Conservation (phyloP, 2,797 vertebrate genomes). For the Otolemur crassicaudatus region DNA sequence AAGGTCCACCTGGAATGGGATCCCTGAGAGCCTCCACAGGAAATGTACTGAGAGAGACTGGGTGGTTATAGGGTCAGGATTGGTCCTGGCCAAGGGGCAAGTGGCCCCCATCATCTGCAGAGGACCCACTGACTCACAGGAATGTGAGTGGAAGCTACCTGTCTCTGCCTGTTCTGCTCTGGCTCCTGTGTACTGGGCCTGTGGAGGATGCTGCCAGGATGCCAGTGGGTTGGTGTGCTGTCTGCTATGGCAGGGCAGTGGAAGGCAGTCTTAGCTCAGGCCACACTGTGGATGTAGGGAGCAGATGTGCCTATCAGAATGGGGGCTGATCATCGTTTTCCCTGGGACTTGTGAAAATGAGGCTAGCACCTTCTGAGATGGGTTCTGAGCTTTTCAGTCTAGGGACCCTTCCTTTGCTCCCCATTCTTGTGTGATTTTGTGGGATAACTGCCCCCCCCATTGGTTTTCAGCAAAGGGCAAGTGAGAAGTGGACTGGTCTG, state of each 20-base stretch:
- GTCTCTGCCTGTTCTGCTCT: background rate
- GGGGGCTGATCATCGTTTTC: background rate
- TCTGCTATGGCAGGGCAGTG: background rate
- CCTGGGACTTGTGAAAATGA: background rate
- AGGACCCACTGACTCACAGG: background rate
- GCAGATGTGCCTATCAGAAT: background rate
- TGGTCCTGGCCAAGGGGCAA: background rate
- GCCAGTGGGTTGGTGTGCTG: background rate
- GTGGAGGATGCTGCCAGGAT: background rate
- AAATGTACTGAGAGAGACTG: background rate
- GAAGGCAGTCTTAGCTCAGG: background rate
- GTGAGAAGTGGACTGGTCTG: background rate
- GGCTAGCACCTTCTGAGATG: background rate
- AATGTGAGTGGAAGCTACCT: background rate
- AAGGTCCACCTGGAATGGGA: background rate
- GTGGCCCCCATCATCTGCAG: background rate
- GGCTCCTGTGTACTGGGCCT: background rate
- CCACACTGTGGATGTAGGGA: background rate
- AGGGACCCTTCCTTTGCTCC: constrained; percentile 26
- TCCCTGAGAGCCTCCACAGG: background rate
- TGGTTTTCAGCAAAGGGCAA: background rate
- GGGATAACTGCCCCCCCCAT: background rate
- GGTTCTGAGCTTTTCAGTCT: background rate
- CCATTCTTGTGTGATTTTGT: background rate
- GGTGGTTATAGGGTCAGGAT: background rate